phyloP scores from a whole-genome alignment of 2,888 invertebrate genomes.

The Parasteatoda lunata region DNA sequence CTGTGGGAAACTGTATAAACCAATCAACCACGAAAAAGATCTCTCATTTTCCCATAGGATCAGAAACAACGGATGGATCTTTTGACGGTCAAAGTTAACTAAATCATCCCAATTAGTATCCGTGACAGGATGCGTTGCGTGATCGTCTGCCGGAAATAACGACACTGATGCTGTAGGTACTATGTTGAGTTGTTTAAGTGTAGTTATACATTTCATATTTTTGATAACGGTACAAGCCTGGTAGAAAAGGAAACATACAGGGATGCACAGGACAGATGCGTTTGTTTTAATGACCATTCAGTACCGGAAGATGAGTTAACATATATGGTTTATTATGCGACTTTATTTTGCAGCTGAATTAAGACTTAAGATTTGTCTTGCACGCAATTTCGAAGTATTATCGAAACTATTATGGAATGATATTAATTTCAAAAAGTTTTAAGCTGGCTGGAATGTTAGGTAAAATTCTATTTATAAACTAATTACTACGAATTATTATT shows the following conservation, averaged over 20 bases:
- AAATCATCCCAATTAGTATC: constrained; percentile 54
- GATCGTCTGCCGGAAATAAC: constrained; percentile 59
- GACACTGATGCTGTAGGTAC: constrained; percentile 50
- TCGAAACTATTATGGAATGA: too few relatives aligned
- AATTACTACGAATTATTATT: too few relatives aligned
- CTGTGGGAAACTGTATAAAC: constrained; percentile 53
- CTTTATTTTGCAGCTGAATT: constrained; percentile 53
- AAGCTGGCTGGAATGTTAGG: too few relatives aligned
- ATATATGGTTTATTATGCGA: neutral
- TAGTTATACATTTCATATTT: neutral
- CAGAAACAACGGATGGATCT: constrained; percentile 48
- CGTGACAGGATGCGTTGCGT: constrained; percentile 65
- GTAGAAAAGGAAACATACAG: constrained; percentile 16
- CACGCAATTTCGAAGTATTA: too few relatives aligned
- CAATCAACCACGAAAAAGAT: constrained; percentile 36
- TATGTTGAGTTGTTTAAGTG: constrained; percentile 4
- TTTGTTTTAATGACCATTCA: constrained; percentile 14
- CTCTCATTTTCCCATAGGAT: constrained; percentile 53
- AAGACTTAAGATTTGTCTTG: neutral
- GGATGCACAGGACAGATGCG: constrained; percentile 32
- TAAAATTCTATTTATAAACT: too few relatives aligned
- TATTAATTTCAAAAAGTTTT: too few relatives aligned
- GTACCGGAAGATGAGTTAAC: neutral
- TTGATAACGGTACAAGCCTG: constrained; percentile 31
- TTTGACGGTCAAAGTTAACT: constrained; percentile 26